These are phyloP conservation scores for Diaperis boleti DNA, from an alignment of 2,888 invertebrate species.

Conservation along the genomic window DNA sequence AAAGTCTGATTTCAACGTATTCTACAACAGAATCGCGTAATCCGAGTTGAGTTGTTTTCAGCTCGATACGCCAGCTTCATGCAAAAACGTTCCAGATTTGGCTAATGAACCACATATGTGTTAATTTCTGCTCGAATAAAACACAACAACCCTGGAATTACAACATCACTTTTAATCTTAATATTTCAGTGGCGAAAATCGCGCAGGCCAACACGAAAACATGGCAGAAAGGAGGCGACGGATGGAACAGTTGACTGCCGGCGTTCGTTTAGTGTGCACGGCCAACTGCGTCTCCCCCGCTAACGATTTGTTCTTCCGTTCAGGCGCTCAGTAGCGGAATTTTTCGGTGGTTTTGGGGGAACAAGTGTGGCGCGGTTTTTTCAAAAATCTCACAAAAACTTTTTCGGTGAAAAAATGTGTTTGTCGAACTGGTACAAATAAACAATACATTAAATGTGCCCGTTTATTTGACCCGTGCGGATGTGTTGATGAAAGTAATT, in stretches of 20 bases:
- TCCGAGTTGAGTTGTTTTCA: too few relatives aligned
- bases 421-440: background rate
- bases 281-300: slow-evolving; percentile 45
- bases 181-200: slow-evolving; percentile 39
- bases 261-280: slow-evolving; percentile 50
- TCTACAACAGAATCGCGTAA: too few relatives aligned
- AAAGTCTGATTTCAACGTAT: too few relatives aligned
- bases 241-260: slow-evolving; percentile 52
- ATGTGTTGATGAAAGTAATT: slow-evolving; percentile 13
- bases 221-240: slow-evolving; percentile 46
- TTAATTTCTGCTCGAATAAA: too few relatives aligned
- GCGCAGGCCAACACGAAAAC: slow-evolving; percentile 43
- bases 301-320: slow-evolving; percentile 41
- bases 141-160: slow-evolving; percentile 12
- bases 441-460: slow-evolving; percentile 13
- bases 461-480: slow-evolving; percentile 2
- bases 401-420: background rate
- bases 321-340: slow-evolving; percentile 37
- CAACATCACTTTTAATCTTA: slow-evolving; percentile 29
- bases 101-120: slow-evolving; percentile 19
- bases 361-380: slow-evolving; percentile 10
- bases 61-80: too few relatives aligned
- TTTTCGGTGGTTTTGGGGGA: slow-evolving; percentile 14
- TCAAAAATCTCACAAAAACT: slow-evolving; percentile 6
- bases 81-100: too few relatives aligned